Percentiles rank a stretch among this genome's conserved stretches.
Evolutionary conservation across 2,888 invertebrate genomes (phyloP).

Genomic region (Hipparchia sbordonii): DNA sequence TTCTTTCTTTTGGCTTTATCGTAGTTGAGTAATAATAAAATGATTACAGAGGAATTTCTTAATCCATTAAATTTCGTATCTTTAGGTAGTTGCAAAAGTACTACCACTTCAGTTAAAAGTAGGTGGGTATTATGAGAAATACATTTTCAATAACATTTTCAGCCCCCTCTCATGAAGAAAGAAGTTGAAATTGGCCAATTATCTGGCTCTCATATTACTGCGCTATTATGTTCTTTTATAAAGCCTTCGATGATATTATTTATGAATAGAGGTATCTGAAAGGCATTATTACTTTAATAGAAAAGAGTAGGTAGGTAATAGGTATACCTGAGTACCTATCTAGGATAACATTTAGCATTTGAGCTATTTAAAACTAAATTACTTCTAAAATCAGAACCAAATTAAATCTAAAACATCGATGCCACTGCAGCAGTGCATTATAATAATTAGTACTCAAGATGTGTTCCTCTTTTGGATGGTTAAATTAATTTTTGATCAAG

Average conservation of each 20-base stretch:
- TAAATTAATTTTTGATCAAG: too few relatives aligned
- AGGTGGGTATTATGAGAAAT: neutral
- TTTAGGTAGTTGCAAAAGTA: too few relatives aligned
- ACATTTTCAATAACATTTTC: slow-evolving; percentile 3
- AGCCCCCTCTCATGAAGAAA: neutral
- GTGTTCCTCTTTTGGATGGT: too few relatives aligned
- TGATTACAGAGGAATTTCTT: neutral
- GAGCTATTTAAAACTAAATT: too few relatives aligned
- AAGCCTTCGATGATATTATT: slow-evolving; percentile 1
- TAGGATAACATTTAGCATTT: too few relatives aligned
- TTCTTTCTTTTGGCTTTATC: too few relatives aligned
- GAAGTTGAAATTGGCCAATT: slow-evolving; percentile 9
- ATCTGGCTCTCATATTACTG: slow-evolving; percentile 3
- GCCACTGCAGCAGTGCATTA: too few relatives aligned
- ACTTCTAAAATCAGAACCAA: too few relatives aligned
- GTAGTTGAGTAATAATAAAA: neutral
- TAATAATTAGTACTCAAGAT: too few relatives aligned
- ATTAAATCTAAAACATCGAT: too few relatives aligned
- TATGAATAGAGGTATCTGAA: neutral
- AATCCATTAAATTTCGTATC: too few relatives aligned
- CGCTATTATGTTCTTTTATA: neutral
- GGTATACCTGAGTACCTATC: neutral
- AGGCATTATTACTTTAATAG: neutral
- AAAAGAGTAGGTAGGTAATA: neutral
- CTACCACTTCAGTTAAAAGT: too few relatives aligned